Conservation (phyloP, 1,140 invertebrate species). For the Trypoxylus dichotomus region DNA sequence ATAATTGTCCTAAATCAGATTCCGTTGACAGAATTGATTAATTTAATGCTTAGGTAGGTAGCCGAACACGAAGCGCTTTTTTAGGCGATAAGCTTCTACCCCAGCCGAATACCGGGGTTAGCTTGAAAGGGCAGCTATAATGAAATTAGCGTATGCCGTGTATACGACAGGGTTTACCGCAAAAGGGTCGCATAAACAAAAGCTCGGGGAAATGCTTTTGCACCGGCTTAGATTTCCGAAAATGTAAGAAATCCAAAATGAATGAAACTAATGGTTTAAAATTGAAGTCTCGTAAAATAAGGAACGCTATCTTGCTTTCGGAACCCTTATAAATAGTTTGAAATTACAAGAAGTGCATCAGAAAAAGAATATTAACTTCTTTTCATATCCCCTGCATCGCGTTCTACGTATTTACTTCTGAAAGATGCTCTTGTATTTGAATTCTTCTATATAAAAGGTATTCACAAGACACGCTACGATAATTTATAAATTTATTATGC, state of each 20-base stretch:
- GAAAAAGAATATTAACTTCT: too few species aligned
- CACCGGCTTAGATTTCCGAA: not conserved
- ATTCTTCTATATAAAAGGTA: too few species aligned
- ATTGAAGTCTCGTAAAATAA: too few species aligned
- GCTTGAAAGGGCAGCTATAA: not conserved
- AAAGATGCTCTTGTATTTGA: too few species aligned
- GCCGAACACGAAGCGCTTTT: not conserved
- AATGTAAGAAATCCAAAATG: not conserved
- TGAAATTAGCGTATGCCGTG: not conserved
- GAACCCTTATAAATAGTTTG: too few species aligned
- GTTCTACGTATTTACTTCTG: too few species aligned
- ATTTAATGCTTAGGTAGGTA: not conserved
- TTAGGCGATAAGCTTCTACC: not conserved
- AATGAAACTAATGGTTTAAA: too few species aligned
- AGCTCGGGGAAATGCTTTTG: not conserved
- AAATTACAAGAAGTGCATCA: too few species aligned
- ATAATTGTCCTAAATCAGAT: not conserved
- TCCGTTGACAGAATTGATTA: not conserved
- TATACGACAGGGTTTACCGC: not conserved
- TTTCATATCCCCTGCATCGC: too few species aligned
- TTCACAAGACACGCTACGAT: too few species aligned
- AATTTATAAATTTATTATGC: too few species aligned
- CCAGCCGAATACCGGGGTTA: not conserved
- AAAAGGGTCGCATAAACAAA: not conserved
- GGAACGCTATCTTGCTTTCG: too few species aligned